These are phyloP conservation scores for Gavialis gangeticus DNA, from an alignment of 2,113 vertebrate genomes.

Conservation along the genomic window DNA sequence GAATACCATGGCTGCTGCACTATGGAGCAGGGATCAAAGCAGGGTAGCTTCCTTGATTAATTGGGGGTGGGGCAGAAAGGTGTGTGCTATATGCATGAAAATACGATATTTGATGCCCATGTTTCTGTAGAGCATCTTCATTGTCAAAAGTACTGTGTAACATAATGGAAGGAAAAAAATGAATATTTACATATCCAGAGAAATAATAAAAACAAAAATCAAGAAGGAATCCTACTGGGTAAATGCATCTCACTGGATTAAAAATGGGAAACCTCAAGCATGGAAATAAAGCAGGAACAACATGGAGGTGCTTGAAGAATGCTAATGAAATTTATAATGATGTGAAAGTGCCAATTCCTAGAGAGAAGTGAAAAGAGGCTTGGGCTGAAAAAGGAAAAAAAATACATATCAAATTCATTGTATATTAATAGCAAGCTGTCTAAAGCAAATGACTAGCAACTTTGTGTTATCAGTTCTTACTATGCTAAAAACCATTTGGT, in stretches of 20 bases:
- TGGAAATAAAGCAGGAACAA: slow-evolving; percentile 6
- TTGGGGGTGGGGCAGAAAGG: too few species aligned
- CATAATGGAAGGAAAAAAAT: background rate
- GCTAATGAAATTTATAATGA: background rate
- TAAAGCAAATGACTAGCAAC: background rate
- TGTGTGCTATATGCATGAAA: too few species aligned
- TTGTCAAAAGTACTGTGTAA: background rate
- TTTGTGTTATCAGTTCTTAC: background rate
- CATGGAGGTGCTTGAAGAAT: background rate
- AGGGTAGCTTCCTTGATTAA: too few species aligned
- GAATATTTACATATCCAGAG: background rate
- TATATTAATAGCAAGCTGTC: background rate
- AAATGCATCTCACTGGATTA: background rate
- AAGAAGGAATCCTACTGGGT: background rate
- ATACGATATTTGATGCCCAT: background rate
- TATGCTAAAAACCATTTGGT: background rate
- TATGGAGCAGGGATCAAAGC: too few species aligned
- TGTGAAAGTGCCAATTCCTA: background rate
- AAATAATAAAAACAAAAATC: background rate
- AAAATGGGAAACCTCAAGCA: background rate
- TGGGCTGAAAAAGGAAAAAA: background rate
- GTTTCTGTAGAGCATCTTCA: background rate
- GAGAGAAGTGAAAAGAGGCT: background rate
- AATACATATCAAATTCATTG: background rate
- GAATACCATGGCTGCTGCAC: too few species aligned